Base-by-base conservation (phyloP, 2,888 invertebrate species). In the Agrotis puta region DNA sequence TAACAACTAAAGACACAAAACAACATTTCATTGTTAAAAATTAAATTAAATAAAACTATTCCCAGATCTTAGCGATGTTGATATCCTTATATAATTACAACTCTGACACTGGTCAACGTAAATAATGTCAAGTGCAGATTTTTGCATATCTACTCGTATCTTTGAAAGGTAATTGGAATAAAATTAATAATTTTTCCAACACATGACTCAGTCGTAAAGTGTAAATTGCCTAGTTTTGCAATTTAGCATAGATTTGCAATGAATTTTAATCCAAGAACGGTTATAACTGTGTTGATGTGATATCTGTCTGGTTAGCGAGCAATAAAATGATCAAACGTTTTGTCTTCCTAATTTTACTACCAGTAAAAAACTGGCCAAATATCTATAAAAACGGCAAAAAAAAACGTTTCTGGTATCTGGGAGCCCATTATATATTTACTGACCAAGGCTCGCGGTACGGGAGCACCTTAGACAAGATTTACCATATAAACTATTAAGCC, bases 101-200 rank as follows among this genome's bases (percentile, higher is more conserved):
- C 53, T 39, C 62, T 63, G 27, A 9, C 9, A 7, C 9, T 33
- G 7, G 9, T 9, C 33, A 74, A 27, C 1, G 7, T 54, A 50
- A 79, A 72, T 47, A 22, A n/a, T 51, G 50, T 39, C 43, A 72
- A 50, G 47, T 11, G 54, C 51, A 59, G 33, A 2, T 56, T 22
- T 57, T 43, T 39, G 3, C 61, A 33, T 54, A 43, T 1, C 24
- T 1, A 53, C 39, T 18, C 20, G 0, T n/a, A 27, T 43, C 51
- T 48, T 22, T 56, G 67, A 51, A 77, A 24, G 57, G 48, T 20
- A 33, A 53, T 45, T 14, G 14, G 70, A 77, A 77, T 69, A 18
- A 48, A 69, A 69, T 69, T 59, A 68, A 54, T 14, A 22, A 13
- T 43, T 59, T 67, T 73, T 27, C 11, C 9, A 39, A 57, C 67